Evolutionary conservation across 1,140 invertebrate species (phyloP).

Genomic region (Papilio polyxenes): DNA sequence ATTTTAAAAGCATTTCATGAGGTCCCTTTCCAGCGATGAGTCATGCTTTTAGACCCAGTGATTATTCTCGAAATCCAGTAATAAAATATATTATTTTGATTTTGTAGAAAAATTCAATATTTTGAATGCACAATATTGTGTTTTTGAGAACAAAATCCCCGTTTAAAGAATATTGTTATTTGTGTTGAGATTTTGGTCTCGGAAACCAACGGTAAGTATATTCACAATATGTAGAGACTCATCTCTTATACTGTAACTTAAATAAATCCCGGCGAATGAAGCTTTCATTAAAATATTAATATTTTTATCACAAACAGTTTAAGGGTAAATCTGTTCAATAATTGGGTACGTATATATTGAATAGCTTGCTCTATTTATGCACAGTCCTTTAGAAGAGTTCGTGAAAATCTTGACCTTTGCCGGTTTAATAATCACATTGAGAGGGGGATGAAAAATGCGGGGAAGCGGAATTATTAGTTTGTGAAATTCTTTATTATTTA

Average conservation of each 20-base stretch:
- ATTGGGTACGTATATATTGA: not conserved
- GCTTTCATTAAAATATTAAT: not conserved
- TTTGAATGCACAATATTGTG: not conserved
- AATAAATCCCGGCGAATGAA: not conserved
- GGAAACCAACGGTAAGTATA: too few species aligned
- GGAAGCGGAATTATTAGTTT: not conserved
- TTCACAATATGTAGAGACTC: not conserved
- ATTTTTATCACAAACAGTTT: not conserved
- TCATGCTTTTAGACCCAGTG: not conserved
- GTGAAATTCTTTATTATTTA: not conserved
- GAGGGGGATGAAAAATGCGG: not conserved
- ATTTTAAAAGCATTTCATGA: not conserved
- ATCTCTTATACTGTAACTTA: too few species aligned
- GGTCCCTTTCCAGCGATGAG: not conserved
- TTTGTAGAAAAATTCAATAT: not conserved
- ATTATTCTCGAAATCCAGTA: not conserved
- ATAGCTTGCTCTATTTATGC: not conserved
- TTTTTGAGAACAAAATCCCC: too few species aligned
- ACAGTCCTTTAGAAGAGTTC: not conserved
- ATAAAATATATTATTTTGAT: not conserved
- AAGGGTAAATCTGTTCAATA: not conserved
- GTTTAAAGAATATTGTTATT: too few species aligned
- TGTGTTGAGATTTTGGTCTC: too few species aligned
- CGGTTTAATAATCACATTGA: not conserved
- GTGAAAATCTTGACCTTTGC: constrained; percentile 11